A percentile compares a stretch with the other conserved stretches of the same genome.
Evolutionary conservation across 2,113 vertebrate genomes (phyloP).

Genomic region (Anarrhichthys ocellatus): DNA sequence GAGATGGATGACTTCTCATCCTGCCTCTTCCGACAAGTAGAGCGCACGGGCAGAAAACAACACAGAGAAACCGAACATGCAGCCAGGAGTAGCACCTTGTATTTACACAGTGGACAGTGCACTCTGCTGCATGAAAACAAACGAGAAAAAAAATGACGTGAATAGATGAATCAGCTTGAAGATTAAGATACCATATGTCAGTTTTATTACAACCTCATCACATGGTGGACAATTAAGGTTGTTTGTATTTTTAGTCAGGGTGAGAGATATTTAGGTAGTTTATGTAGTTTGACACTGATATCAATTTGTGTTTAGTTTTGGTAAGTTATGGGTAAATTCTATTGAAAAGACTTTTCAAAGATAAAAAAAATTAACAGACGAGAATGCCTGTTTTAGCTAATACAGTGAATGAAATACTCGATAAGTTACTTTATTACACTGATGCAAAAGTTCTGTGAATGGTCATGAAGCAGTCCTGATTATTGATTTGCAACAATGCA

Average conservation of each 20-base stretch:
- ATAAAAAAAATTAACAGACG: background rate
- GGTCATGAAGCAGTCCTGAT: background rate
- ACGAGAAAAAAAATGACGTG: background rate
- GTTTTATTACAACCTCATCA: background rate
- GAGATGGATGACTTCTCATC: conserved; percentile 83
- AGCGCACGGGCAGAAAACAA: conserved; percentile 75
- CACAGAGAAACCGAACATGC: conserved; percentile 55
- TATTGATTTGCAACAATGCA: background rate
- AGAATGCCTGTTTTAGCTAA: background rate
- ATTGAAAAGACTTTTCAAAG: background rate
- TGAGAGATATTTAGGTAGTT: background rate
- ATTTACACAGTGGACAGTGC: conserved; percentile 11
- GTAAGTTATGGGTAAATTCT: background rate
- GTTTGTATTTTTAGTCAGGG: background rate
- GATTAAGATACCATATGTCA: background rate
- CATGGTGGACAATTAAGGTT: background rate
- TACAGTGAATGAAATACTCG: background rate
- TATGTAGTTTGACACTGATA: background rate
- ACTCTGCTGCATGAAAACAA: conserved; percentile 2
- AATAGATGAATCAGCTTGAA: background rate
- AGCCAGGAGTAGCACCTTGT: conserved; percentile 22
- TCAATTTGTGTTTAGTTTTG: background rate
- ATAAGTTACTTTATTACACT: background rate
- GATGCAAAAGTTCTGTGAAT: background rate
- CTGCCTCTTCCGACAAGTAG: conserved; percentile 75